Base-by-base conservation (phyloP, 2,113 vertebrate genomes). In the Neotoma lepida region DNA sequence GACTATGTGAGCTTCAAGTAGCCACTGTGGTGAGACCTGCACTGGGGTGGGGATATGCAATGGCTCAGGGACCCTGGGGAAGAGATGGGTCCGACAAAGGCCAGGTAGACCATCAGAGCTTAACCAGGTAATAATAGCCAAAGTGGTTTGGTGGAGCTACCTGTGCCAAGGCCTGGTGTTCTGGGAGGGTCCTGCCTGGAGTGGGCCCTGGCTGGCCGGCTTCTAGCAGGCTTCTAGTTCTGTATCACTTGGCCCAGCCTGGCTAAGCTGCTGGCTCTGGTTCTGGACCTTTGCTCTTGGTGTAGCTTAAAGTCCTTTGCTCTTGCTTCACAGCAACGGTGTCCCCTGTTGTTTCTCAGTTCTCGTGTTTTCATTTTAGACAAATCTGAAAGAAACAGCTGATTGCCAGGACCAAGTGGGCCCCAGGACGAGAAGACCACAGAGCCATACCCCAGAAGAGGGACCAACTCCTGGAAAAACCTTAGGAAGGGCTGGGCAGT, bases 351-450 rank as follows among this genome's bases (percentile, higher is more conserved):
- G 14, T 63, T 26, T 61, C 39, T 63, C 30, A 15, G 49, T 58
- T 81, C 95, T 96, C 92, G 86, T 95, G 95, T 91, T 86, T 49
- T 35, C 20, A 17, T 86, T 70, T 86, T 63, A 71, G 78, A 35
- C 46, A 82, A 49, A 64, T 49, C 70, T 46, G 44, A 74, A 46
- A n/a, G 90, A 90, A 96, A 74, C 71, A 76, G 87, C 30, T 46
- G 1, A 8, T 46, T 51, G 14, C 49, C 20, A 13, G 39, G 30
- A 88, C 13, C 64, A 2, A 8, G 78, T 3, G 26, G 54, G 35
- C 61, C 77, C 2, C 24, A 5, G 68, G 44, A n/a, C 20, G 12
- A 33, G 4, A 35, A 4, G 22, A 44, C 61, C 22, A 26, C 22
- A 86, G 85, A 51, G 33, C 46, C 44, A 35, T 49, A 46, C 33